Evolutionary conservation across 2,888 invertebrate species (phyloP).

Genomic region (Phytoseiulus persimilis): DNA sequence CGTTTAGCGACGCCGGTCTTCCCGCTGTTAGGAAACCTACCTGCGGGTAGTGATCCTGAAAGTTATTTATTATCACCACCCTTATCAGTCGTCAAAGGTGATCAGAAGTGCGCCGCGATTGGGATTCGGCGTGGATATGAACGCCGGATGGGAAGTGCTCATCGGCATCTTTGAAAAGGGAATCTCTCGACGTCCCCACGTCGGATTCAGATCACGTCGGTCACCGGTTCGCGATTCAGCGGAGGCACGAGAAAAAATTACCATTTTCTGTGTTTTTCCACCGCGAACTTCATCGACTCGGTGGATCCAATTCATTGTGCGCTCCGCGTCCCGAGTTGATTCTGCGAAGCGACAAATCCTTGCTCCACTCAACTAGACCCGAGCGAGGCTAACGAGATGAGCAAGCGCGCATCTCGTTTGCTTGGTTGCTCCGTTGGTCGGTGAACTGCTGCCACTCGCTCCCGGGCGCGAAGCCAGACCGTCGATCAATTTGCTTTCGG

Average conservation of each 20-base stretch:
- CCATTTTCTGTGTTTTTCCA: not conserved
- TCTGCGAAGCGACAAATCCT: not conserved
- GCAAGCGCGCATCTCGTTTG: not conserved
- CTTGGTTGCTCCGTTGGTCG: not conserved
- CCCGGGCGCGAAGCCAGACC: not conserved
- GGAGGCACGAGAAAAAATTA: not conserved
- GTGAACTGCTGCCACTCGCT: not conserved
- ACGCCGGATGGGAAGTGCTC: not conserved
- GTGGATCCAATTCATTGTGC: not conserved
- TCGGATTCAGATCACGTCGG: not conserved
- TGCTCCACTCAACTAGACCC: not conserved
- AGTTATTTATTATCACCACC: constrained; percentile 5
- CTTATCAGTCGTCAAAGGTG: not conserved
- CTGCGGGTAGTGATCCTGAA: not conserved
- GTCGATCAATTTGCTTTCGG: not conserved
- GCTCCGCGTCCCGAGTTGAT: not conserved
- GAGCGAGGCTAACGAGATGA: not conserved
- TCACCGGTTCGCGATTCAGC: not conserved
- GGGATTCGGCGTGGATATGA: not conserved
- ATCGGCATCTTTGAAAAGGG: not conserved
- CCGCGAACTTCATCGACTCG: not conserved
- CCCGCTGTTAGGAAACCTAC: not conserved
- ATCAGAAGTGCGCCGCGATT: not conserved
- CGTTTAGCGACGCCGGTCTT: not conserved
- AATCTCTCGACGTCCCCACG: not conserved